Base-by-base conservation (phyloP, 2,888 invertebrate genomes). In the Amphipoea lucens region DNA sequence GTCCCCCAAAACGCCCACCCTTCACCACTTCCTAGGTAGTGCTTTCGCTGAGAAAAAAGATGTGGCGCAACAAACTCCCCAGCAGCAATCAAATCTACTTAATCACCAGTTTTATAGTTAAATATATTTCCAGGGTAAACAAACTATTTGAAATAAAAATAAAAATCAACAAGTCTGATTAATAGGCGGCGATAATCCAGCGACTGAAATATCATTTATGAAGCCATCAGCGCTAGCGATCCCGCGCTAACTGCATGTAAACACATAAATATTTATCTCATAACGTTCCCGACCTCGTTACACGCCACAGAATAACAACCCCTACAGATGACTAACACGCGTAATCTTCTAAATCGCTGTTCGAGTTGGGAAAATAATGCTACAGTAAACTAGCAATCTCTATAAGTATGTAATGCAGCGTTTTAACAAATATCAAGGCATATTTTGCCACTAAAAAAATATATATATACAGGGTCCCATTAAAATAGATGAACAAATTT, bases 241-340 rank as follows among this genome's bases (percentile, higher is more conserved):
- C 82, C 77, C 77, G 74, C 79, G 81, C 83, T 86, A 87, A 88
- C 88, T 79, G 84, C 87, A 86, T 90, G 89, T 89, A 88, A 87
- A 88, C 90, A 88, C 87, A 90, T 89, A 84, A 89, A 89, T 90
- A 90, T 88, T 89, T 87, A 83, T 84, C 86, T 76, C 87, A 83
- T 85, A 79, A 79, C 84, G 81, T 76, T 74, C 75, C 77, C 86
- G 77, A 84, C 85, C 90, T 88, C 84, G 83, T 87, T 86, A 86
- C 82, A 71, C 63, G 72, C 9, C 84, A 76, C 67, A 23, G 85
- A 85, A 14, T 83, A 65, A 29, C 57, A 60, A 77, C 4, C 9
- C 1, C 4, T 12, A 70, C 75, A 77, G 72, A 83, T 29, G 1
- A 23, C n/a, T 73, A 60, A 60, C 20, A 66, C 14, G 40, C 4